Evolutionary conservation across 2,797 vertebrate species (phyloP).

Genomic region (Lates japonicus): DNA sequence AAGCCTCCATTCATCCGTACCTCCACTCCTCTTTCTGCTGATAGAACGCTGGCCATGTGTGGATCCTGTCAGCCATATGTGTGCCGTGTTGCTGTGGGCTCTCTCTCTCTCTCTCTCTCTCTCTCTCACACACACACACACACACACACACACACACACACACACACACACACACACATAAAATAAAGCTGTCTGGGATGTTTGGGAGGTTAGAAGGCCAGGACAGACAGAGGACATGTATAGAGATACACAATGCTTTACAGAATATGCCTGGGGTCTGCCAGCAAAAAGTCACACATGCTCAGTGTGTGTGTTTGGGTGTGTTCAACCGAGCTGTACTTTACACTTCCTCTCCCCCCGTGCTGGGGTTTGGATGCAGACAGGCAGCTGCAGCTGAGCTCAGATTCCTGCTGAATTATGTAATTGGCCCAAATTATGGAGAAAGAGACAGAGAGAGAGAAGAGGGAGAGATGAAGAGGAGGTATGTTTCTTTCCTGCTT

Average conservation of each 20-base stretch:
- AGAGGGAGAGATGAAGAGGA: constrained; percentile 12
- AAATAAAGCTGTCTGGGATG: constrained; percentile 9
- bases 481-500: constrained; percentile 2
- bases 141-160: too few relatives aligned
- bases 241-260: constrained; percentile 16
- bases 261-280: constrained; percentile 6
- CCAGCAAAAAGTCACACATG: constrained; percentile 1
- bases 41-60: constrained; percentile 40
- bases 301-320: constrained; percentile 25
- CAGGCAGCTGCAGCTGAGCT: constrained; percentile 53
- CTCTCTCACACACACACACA: background rate
- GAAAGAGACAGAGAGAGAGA: background rate
- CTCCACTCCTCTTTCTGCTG: constrained; percentile 50
- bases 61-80: constrained; percentile 47
- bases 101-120: background rate
- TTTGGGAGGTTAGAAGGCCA: constrained; percentile 13
- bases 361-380: constrained; percentile 41
- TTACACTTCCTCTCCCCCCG: constrained; percentile 31
- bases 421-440: constrained; percentile 56
- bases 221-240: constrained; percentile 20
- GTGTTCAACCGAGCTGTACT: constrained; percentile 22
- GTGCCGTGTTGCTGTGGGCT: background rate
- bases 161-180: too few relatives aligned
- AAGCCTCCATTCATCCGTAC: constrained; percentile 56
- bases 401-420: constrained; percentile 74